phyloP scores from a whole-genome alignment of 2,797 vertebrate genomes.

The Muraenolepis orangiensis region DNA sequence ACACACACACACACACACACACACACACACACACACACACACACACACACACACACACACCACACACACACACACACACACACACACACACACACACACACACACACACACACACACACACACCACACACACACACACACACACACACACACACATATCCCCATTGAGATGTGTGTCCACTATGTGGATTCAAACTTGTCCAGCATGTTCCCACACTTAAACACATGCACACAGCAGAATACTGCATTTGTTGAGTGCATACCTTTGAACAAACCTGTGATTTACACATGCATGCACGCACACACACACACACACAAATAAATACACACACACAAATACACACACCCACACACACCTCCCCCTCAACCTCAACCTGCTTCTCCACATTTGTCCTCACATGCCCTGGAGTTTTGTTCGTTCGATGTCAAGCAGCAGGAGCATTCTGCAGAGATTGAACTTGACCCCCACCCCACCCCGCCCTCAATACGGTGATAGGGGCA shows the following conservation, averaged over 20 bases:
- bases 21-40: no score
- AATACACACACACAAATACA: no score
- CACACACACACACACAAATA: no score
- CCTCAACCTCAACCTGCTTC: conserved; percentile 17
- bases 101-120: conserved; percentile 6
- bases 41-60: no score
- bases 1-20: no score
- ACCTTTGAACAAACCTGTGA: no score
- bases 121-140: conserved; percentile 7
- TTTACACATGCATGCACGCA: no score
- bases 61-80: not conserved
- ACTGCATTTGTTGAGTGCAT: no score
- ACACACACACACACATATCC: not conserved
- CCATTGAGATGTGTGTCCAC: not conserved
- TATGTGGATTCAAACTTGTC: not conserved
- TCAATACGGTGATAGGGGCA: no score
- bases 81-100: not conserved
- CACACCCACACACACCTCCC: conserved; percentile 24
- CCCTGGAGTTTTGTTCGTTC: conserved; percentile 5
- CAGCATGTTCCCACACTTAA: not conserved
- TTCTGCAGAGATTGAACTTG: no score
- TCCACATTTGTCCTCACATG: conserved; percentile 18
- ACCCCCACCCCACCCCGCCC: no score
- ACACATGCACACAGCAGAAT: not conserved
- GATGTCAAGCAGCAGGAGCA: no score